phyloP scores from a whole-genome alignment of 2,113 vertebrate species.

The Coptodon bakossiorum region DNA sequence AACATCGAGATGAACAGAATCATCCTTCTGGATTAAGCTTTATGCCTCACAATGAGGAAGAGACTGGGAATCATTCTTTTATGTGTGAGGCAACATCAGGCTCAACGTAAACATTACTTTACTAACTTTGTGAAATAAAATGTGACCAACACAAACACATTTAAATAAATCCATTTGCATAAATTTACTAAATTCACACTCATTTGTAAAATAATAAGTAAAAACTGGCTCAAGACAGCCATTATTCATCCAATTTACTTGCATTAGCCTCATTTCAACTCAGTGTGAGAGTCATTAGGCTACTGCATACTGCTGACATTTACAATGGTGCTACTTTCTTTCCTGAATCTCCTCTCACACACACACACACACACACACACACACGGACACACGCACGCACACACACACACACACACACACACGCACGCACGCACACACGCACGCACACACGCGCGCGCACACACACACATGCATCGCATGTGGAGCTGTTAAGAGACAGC shows the following conservation, averaged over 20 bases:
- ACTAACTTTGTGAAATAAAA: not conserved
- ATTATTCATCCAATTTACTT: not conserved
- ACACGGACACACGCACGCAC: no score
- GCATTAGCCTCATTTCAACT: not conserved
- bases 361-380: not conserved
- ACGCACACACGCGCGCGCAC: not conserved
- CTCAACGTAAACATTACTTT: not conserved
- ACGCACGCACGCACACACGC: not conserved
- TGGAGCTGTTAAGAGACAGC: not conserved
- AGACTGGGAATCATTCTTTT: not conserved
- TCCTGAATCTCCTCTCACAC: not conserved
- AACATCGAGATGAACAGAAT: not conserved
- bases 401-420: not conserved
- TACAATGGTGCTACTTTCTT: not conserved
- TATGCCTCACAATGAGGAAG: not conserved
- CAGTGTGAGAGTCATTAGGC: not conserved
- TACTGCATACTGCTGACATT: not conserved
- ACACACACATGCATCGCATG: accelerated
- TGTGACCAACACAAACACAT: not conserved
- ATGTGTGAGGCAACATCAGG: not conserved
- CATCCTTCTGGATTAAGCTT: not conserved
- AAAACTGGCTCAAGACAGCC: not conserved
- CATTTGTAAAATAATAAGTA: not conserved
- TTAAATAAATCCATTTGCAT: not conserved
- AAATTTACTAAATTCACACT: not conserved